These are phyloP conservation scores for Bombylius major DNA, from an alignment of 2,888 invertebrate genomes.

Conservation along the genomic window DNA sequence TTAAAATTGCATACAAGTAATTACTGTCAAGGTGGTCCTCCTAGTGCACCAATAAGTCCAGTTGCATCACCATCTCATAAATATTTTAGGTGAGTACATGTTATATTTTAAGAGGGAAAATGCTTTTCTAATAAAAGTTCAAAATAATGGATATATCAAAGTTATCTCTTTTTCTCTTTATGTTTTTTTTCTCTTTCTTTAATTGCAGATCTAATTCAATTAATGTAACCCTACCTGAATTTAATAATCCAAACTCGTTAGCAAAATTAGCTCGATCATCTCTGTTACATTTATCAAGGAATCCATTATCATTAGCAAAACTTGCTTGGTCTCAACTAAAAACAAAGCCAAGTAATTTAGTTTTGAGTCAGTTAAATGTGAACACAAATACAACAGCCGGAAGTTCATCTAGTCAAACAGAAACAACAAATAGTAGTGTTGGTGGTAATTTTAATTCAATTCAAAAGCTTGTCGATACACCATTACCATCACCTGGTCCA, in stretches of 20 bases:
- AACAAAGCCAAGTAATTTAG: conserved; percentile 45
- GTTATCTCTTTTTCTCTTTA: not conserved
- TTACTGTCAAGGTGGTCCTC: conserved; percentile 59
- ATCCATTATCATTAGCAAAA: conserved; percentile 28
- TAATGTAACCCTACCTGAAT: conserved; percentile 44
- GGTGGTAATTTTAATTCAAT: not conserved
- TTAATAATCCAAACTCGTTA: conserved; percentile 34
- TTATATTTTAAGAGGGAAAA: no score
- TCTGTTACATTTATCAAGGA: conserved; percentile 32
- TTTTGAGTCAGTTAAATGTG: conserved; percentile 36
- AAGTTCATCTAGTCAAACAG: conserved; percentile 9
- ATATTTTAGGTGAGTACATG: conserved; percentile 34
- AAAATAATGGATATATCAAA: not conserved
- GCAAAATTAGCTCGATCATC: conserved; percentile 32
- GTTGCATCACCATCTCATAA: conserved; percentile 35
- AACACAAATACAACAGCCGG: conserved; percentile 19
- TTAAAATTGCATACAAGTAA: conserved; percentile 66
- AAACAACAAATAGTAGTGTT: not conserved
- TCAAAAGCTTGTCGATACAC: conserved; percentile 41
- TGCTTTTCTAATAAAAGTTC: not conserved
- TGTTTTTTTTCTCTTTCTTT: not conserved
- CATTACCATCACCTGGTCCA: conserved; percentile 71
- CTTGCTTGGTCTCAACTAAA: conserved; percentile 35
- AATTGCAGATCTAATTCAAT: conserved; percentile 41
- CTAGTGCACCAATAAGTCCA: conserved; percentile 33